These are phyloP conservation scores for Drosophila anomalata DNA, from an alignment of 2,888 invertebrate genomes.

Conservation along the genomic window DNA sequence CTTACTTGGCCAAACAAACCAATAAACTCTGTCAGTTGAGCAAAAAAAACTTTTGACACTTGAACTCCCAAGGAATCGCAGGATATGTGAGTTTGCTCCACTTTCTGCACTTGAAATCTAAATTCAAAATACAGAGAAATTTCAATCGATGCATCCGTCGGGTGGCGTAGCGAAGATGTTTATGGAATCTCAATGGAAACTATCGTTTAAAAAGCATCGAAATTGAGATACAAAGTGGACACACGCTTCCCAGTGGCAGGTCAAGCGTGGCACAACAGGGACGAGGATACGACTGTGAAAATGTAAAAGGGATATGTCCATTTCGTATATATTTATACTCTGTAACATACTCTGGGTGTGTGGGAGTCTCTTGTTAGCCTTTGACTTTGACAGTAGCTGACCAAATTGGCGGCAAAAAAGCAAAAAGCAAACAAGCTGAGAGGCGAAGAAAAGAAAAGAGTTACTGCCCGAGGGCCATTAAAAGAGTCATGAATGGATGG, in stretches of 20 bases:
- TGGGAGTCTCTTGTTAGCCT: slow-evolving; percentile 52
- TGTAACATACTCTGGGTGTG: not conserved
- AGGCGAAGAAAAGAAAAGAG: slow-evolving; percentile 21
- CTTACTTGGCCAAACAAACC: slow-evolving; percentile 32
- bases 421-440: slow-evolving; percentile 1
- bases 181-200: slow-evolving; percentile 34
- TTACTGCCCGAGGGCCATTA: slow-evolving; percentile 33
- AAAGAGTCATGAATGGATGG: slow-evolving; percentile 40
- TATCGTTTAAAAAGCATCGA: slow-evolving; percentile 33
- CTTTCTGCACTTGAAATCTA: slow-evolving; percentile 39
- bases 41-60: slow-evolving; percentile 58
- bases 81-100: slow-evolving; percentile 39
- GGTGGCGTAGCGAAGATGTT: slow-evolving; percentile 13
- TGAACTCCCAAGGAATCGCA: slow-evolving; percentile 12
- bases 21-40: slow-evolving; percentile 55
- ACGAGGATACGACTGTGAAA: not conserved
- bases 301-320: slow-evolving; percentile 21
- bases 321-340: not conserved
- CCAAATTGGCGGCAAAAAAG: slow-evolving; percentile 38
- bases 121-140: slow-evolving; percentile 23
- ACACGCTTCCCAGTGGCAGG: slow-evolving; percentile 17
- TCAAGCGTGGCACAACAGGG: slow-evolving; percentile 10
- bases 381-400: slow-evolving; percentile 63
- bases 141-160: slow-evolving; percentile 2
- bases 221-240: slow-evolving; percentile 25